phyloP scores from a whole-genome alignment of 2,113 vertebrate genomes.

The Brachypodius melanocephalos region DNA sequence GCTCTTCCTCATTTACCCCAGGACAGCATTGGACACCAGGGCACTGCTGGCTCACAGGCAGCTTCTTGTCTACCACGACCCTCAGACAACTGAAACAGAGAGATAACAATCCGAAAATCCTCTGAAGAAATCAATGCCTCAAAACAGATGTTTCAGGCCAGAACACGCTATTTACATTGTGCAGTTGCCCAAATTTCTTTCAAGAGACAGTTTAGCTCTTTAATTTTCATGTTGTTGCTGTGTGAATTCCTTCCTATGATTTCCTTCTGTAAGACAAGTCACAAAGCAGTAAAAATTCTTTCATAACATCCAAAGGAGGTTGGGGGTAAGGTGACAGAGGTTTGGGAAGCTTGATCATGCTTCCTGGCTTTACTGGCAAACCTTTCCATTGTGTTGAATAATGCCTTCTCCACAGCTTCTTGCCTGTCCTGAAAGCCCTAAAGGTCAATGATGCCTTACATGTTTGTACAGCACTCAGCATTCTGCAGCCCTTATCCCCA shows the following conservation, averaged over 20 bases:
- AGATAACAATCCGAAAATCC: neutral
- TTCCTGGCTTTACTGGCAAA: neutral
- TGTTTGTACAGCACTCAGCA: neutral
- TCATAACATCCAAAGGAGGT: neutral
- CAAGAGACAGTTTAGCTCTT: neutral
- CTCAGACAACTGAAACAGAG: neutral
- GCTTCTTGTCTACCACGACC: neutral
- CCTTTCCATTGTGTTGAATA: neutral
- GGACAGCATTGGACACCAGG: neutral
- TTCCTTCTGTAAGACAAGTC: neutral
- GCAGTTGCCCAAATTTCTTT: neutral
- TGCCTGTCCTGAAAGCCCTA: neutral
- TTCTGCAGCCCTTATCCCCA: neutral
- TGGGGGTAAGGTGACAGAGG: neutral
- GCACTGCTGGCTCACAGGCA: neutral
- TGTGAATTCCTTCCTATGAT: neutral
- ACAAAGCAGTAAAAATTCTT: neutral
- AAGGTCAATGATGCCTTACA: neutral
- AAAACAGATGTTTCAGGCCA: neutral
- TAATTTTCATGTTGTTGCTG: neutral
- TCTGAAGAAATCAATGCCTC: neutral
- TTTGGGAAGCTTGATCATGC: neutral
- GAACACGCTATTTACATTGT: neutral
- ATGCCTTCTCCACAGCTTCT: neutral
- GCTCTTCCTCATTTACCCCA: neutral